Evolutionary conservation across 2,888 invertebrate species (phyloP).

Genomic region (Alentia gelatinosa): DNA sequence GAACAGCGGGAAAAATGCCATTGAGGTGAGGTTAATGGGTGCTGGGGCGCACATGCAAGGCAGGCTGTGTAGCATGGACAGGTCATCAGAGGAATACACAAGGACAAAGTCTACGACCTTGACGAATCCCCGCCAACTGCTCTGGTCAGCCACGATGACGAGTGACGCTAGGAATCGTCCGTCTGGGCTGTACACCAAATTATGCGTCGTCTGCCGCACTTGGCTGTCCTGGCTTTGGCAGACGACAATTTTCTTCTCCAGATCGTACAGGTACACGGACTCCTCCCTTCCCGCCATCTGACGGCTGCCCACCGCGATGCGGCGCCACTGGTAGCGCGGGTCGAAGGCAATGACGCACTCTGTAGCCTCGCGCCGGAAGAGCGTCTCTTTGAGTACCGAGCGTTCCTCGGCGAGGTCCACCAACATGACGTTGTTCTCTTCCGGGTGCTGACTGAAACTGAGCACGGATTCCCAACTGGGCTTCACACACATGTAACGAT

Average conservation of each 20-base stretch:
- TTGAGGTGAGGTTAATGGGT: constrained; percentile 5
- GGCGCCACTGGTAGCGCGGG: constrained; percentile 21
- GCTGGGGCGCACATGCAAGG: constrained; percentile 12
- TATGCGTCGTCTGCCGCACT: neutral
- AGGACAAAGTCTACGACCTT: constrained; percentile 15
- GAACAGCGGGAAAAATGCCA: constrained; percentile 13
- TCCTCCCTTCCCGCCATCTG: neutral
- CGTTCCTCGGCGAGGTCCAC: neutral
- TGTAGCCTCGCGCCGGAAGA: neutral
- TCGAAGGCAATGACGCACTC: constrained; percentile 9
- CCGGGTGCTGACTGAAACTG: constrained; percentile 17
- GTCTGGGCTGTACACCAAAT: constrained; percentile 4
- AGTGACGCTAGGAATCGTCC: constrained; percentile 11
- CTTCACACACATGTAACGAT: neutral
- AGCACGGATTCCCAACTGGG: constrained; percentile 2
- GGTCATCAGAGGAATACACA: neutral
- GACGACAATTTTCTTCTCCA: neutral
- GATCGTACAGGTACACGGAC: neutral
- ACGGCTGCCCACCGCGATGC: neutral
- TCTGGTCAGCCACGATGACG: neutral
- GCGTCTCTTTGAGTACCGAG: neutral
- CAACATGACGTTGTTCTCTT: constrained; percentile 8
- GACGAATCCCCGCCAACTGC: neutral
- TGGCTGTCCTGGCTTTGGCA: neutral
- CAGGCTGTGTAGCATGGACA: neutral